Percentiles rank a stretch among this genome's conserved stretches.
These are phyloP conservation scores for Taphrorychus bicolor DNA, from an alignment of 2,888 invertebrate species.

Conservation along the genomic window DNA sequence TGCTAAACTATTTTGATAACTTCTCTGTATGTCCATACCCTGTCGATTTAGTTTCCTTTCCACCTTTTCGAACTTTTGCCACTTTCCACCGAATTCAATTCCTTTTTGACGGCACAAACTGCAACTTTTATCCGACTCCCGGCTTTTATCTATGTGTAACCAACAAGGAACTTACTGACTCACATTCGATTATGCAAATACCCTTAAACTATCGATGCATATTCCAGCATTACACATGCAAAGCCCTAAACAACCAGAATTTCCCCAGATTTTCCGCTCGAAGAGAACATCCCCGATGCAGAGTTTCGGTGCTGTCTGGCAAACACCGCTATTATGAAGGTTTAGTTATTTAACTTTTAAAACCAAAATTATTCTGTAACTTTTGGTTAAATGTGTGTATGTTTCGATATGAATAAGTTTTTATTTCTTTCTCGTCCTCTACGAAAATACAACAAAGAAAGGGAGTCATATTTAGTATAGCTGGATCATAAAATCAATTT, in stretches of 20 bases:
- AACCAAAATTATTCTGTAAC: too few relatives aligned
- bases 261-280: constrained; percentile 8
- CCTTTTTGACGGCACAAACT: neutral
- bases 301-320: constrained; percentile 3
- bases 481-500: constrained; percentile 18
- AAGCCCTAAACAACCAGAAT: constrained; percentile 11
- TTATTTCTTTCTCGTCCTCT: neutral
- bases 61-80: neutral
- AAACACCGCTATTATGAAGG: neutral
- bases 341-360: too few relatives aligned
- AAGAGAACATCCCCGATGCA: constrained; percentile 1
- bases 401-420: too few relatives aligned
- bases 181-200: constrained; percentile 9
- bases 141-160: neutral
- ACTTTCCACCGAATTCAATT: neutral
- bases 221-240: constrained; percentile 8
- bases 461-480: neutral
- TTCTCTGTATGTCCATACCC: too few relatives aligned
- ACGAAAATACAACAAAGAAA: neutral
- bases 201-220: constrained; percentile 6
- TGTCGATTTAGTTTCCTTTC: too few relatives aligned
- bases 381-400: too few relatives aligned
- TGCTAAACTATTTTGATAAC: too few relatives aligned
- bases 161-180: neutral
- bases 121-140: neutral